A percentile compares a stretch with the other conserved stretches of the same genome.
phyloP scores from a whole-genome alignment of 2,888 invertebrate species.

The Brachyopa scutellaris region DNA sequence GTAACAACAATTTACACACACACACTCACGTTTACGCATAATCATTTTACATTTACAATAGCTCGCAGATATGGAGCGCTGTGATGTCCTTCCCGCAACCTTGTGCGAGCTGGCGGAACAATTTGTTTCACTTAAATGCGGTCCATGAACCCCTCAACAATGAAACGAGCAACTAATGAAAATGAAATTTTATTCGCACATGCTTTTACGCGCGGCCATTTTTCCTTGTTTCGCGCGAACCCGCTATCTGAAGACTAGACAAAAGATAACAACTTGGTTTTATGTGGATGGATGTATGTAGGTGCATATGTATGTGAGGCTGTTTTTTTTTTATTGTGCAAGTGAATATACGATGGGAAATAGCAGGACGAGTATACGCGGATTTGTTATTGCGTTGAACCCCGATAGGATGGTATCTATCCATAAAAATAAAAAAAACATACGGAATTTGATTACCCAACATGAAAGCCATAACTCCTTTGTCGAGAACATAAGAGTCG shows the following conservation, averaged over 20 bases:
- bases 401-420: not conserved
- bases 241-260: conserved; percentile 13
- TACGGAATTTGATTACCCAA: conserved; percentile 44
- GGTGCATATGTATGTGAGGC: conserved; percentile 1
- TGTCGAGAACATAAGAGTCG: not conserved
- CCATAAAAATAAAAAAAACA: not conserved
- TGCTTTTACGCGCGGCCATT: conserved; percentile 67
- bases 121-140: conserved; percentile 70
- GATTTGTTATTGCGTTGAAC: no score
- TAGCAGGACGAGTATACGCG: not conserved
- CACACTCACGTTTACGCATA: conserved; percentile 26
- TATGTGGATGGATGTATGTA: conserved; percentile 27
- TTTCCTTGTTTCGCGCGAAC: conserved; percentile 56
- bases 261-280: conserved; percentile 49
- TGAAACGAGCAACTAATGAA: conserved; percentile 52
- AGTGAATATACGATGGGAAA: not conserved
- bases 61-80: not conserved
- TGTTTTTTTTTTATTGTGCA: conserved; percentile 6
- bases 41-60: conserved; percentile 54
- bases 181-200: conserved; percentile 70
- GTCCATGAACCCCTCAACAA: conserved; percentile 32
- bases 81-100: conserved; percentile 53
- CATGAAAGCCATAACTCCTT: conserved; percentile 20
- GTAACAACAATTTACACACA: conserved; percentile 9
- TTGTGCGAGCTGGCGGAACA: conserved; percentile 38